Base-by-base conservation (phyloP, 2,113 vertebrate species). In the Antechinus stuartii region DNA sequence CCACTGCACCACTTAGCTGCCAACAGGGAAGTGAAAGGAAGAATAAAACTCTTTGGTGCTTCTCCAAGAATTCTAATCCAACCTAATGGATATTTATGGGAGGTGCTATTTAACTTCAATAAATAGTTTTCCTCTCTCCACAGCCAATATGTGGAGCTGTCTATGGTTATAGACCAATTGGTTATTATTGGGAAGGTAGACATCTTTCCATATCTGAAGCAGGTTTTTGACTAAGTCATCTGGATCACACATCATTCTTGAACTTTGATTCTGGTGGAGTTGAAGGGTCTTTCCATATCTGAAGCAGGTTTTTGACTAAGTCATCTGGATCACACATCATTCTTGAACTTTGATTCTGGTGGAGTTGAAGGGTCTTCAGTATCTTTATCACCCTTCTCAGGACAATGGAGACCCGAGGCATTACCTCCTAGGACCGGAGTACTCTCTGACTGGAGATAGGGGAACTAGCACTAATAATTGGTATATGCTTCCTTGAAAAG, bases 311-410 rank as follows among this genome's bases (percentile, higher is more conserved):
- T 91, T n/a, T 91, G 55, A 94, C 91, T 54, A 42, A 42, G 94
- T 42, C 92, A 91, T 94, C 94, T 91, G 90, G 92, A 89, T 47
- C 91, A 47, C 0, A 53, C 96, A 94, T 91, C 0, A 96, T 68
- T 68, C 30, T 12, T 68, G 27, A 68, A 68, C 52, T 54, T 91
- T 95, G 94, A 91, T 4, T 2, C 50, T 95, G 92, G 47, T 57
- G 96, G 50, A 95, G 89, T 93, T 96, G 84, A 55, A 92, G 68
- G 91, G 93, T 90, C 93, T 94, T 56, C 42, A 94, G 46, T 93
- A 94, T 94, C 92, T 97, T 96, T 95, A 94, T 92, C 93, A 97
- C 92, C 94, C 25, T 94, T 91, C 56, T 14, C 35, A 61, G 27
- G 3, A 53, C 50, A 16, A 52, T 76, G 95, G 8, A 95, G 55